Percentiles rank a stretch among this genome's conserved stretches.
phyloP scores from a whole-genome alignment of 2,113 vertebrate genomes.

The Thymallus thymallus region DNA sequence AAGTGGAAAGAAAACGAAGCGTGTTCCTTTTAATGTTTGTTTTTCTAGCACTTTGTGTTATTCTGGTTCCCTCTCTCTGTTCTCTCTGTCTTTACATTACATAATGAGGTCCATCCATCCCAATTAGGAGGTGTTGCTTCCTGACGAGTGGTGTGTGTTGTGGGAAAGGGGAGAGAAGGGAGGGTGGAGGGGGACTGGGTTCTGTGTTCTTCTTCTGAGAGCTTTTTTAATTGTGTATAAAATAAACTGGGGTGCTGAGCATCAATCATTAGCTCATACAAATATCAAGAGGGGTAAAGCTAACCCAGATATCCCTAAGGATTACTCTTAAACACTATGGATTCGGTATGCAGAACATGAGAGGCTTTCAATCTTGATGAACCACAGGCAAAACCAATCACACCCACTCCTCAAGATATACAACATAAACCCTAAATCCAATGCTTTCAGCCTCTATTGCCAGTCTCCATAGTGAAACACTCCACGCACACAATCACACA shows the following conservation, averaged over 20 bases:
- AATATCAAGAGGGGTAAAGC: no score
- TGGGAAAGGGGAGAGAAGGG: neutral
- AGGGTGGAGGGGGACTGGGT: neutral
- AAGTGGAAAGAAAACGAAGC: conserved; percentile 39
- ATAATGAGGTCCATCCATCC: conserved; percentile 70
- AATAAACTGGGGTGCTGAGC: no score
- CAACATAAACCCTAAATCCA: no score
- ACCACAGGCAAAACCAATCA: no score
- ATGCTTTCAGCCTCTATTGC: neutral
- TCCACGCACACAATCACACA: conserved; percentile 11
- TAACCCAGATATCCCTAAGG: no score
- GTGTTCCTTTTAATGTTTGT: conserved; percentile 56
- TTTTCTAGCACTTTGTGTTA: conserved; percentile 53
- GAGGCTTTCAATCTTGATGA: no score
- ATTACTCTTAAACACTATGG: no score
- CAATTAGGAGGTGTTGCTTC: conserved; percentile 63
- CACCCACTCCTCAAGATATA: no score
- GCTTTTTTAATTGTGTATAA: conserved; percentile 13
- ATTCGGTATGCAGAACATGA: no score
- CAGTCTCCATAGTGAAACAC: neutral
- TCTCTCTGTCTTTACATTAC: conserved; percentile 48
- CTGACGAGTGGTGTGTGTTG: conserved; percentile 28
- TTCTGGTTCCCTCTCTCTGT: conserved; percentile 30
- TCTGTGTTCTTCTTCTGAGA: conserved; percentile 18
- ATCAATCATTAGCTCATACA: no score